phyloP scores from a whole-genome alignment of 2,888 invertebrate species.

The Netelia melanura region DNA sequence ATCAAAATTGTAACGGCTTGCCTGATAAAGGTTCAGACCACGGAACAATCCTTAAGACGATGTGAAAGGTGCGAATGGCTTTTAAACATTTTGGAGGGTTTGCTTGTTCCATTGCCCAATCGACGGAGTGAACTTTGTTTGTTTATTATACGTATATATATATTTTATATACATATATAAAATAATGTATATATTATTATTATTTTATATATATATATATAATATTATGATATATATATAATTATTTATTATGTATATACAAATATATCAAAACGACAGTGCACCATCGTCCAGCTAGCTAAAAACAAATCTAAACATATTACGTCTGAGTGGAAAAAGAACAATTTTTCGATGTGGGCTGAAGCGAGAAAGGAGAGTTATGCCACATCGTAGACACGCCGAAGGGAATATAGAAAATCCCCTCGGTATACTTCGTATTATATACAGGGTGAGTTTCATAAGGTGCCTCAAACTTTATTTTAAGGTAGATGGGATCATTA shows the following conservation, averaged over 20 bases:
- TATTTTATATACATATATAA: not conserved
- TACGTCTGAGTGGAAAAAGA: conserved; percentile 60
- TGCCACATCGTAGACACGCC: conserved; percentile 77
- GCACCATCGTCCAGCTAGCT: conserved; percentile 12
- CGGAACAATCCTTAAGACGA: conserved; percentile 26
- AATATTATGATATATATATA: not conserved
- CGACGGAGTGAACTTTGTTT: not conserved
- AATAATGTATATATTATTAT: no score
- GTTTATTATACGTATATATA: not conserved
- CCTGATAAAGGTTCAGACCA: conserved; percentile 47
- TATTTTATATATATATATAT: not conserved
- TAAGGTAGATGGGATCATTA: no score
- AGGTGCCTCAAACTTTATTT: no score
- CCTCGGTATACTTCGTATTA: conserved; percentile 58
- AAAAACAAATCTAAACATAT: conserved; percentile 76
- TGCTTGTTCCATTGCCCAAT: no score
- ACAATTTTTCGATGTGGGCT: conserved; percentile 30
- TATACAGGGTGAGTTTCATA: not conserved
- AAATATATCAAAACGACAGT: conserved; percentile 20
- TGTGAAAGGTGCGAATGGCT: not conserved
- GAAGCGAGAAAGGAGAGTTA: conserved; percentile 62
- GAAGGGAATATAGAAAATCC: conserved; percentile 77
- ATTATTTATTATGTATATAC: not conserved
- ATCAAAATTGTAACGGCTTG: conserved; percentile 44
- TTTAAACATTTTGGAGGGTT: no score